phyloP scores from a whole-genome alignment of 2,888 invertebrate species.

The Euproctis similis region DNA sequence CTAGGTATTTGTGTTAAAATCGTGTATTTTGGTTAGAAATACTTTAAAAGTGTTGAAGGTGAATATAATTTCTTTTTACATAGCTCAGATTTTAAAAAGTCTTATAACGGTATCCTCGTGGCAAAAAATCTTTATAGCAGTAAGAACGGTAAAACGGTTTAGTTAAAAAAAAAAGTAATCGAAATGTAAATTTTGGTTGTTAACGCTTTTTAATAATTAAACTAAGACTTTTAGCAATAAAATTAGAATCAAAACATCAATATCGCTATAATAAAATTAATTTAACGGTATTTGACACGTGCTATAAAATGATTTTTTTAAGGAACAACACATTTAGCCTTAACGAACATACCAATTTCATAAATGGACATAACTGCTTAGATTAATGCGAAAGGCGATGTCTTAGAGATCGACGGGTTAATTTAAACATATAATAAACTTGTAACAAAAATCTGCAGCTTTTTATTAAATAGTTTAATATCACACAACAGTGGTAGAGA shows the following conservation, averaged over 20 bases:
- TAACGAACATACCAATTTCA: conserved; percentile 19
- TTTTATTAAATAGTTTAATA: no score
- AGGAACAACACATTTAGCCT: conserved; percentile 5
- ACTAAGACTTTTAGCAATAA: background rate
- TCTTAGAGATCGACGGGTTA: conserved; percentile 3
- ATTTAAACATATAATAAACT: conserved; percentile 2
- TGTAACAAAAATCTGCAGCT: no score
- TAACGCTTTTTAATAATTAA: background rate
- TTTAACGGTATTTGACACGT: conserved; percentile 5
- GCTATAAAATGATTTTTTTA: conserved; percentile 6
- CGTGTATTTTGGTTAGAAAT: no score
- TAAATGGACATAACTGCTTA: conserved; percentile 7
- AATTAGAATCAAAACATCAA: background rate
- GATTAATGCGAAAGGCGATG: conserved; percentile 5
- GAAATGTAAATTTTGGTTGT: background rate
- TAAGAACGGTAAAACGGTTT: no score
- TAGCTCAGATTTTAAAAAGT: no score
- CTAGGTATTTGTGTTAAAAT: no score
- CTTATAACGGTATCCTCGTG: background rate
- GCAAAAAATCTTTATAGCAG: no score
- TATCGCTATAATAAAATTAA: background rate
- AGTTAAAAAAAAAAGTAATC: no score
- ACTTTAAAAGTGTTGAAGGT: no score
- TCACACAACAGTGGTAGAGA: no score
- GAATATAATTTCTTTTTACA: no score